A percentile compares a stretch with the other conserved stretches of the same genome.
These are phyloP conservation scores for Notamacropus eugenii DNA, from an alignment of 2,797 vertebrate species.

Conservation along the genomic window DNA sequence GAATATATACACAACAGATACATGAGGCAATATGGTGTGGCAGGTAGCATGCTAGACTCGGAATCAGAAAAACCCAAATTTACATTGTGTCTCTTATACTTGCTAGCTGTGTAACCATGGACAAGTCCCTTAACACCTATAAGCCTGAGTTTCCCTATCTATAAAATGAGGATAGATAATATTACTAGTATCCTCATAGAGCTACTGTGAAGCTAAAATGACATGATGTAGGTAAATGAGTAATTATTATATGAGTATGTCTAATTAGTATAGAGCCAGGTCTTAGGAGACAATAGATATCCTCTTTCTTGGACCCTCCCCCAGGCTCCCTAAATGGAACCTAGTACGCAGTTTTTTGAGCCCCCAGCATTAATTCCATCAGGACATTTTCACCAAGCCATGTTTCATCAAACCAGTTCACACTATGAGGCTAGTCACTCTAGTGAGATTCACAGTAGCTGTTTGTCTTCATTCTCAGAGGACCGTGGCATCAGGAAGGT, in stretches of 20 bases:
- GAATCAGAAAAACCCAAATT: neutral
- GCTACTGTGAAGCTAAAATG: neutral
- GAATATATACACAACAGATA: neutral
- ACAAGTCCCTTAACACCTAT: neutral
- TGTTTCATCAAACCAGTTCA: neutral
- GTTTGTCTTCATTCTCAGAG: no score
- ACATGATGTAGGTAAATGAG: neutral
- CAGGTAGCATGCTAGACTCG: neutral
- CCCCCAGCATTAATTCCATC: neutral
- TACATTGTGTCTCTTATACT: neutral
- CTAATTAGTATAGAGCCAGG: neutral
- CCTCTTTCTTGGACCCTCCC: neutral
- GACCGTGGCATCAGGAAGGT: no score
- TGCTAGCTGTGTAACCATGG: neutral
- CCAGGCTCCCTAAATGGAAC: neutral
- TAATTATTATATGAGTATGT: neutral
- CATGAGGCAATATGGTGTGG: neutral
- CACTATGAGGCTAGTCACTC: neutral
- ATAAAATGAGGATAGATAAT: neutral
- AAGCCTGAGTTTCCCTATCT: neutral
- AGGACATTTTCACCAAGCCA: neutral
- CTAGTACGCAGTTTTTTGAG: neutral
- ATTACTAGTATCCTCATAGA: neutral
- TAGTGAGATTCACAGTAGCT: neutral
- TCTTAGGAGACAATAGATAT: neutral